phyloP scores from a whole-genome alignment of 92 coral and sea anemone genomes.

The Hydrozoanthus gracilis region DNA sequence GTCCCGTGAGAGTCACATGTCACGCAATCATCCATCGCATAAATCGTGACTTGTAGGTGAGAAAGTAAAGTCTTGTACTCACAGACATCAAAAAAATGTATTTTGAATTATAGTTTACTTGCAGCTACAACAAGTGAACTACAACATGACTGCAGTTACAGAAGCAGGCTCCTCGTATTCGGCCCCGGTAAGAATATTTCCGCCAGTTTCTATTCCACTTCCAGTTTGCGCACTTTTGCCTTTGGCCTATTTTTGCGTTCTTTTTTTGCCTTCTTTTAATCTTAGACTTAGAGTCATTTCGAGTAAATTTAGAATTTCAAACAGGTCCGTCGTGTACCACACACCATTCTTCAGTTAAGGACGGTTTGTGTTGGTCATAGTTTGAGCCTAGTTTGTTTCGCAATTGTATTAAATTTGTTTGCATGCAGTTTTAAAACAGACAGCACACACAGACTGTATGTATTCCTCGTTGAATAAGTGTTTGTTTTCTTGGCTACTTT shows the following conservation, averaged over 20 bases:
- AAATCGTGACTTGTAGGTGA: background rate
- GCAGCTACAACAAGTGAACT: background rate
- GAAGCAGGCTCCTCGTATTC: constrained; percentile 86
- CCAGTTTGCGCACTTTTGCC: background rate
- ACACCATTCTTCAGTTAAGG: too few relatives aligned
- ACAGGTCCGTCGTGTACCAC: too few relatives aligned
- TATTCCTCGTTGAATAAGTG: too few relatives aligned
- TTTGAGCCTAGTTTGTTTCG: too few relatives aligned
- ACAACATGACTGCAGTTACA: constrained; percentile 71
- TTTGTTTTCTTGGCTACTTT: too few relatives aligned
- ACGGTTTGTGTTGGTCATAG: too few relatives aligned
- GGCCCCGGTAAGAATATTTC: constrained; percentile 62
- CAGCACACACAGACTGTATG: too few relatives aligned
- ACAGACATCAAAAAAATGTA: background rate
- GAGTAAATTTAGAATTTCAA: too few relatives aligned
- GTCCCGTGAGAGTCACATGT: constrained; percentile 37
- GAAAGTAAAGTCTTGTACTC: background rate
- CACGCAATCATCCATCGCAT: background rate
- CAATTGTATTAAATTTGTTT: too few relatives aligned
- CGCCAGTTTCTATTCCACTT: background rate
- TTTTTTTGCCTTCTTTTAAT: too few relatives aligned
- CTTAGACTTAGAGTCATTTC: too few relatives aligned
- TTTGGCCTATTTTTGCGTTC: background rate
- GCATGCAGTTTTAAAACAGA: too few relatives aligned
- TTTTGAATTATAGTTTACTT: background rate